Base-by-base conservation (phyloP, 1,140 invertebrate genomes). In the Solen grandis region DNA sequence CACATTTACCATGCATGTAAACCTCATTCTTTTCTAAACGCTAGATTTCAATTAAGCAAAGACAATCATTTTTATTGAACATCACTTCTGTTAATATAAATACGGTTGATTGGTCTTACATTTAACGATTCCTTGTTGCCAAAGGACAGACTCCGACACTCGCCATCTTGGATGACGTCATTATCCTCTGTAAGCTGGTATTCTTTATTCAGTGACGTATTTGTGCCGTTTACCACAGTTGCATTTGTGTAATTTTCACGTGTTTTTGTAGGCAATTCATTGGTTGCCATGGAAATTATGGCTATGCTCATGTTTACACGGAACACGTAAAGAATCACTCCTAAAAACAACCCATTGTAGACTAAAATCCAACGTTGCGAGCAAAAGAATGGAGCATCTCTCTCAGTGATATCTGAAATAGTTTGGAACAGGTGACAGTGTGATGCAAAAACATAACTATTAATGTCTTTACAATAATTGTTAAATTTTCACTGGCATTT, bases 261-360 rank as follows among this genome's bases (percentile, higher is more conserved):
- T 27, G 14, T 59, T 59, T 27, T 5, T 10, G 10, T 25, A 13
- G 55, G 8, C 55, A 5, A 5, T 22, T 22, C n/a, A n/a, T n/a
- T n/a, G n/a, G n/a, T 59, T 10, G 22, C 55, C 65, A 69, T 69
- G 31, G 38, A 69, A 33, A 69, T 46, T 5, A 52, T 38, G 2
- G 65, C 65, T 4, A 69, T 29, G 52, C 65, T 69, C 65, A 69
- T 69, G 22, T 69, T 69, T 2, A 46, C 29, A 31, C 36, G 46
- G 4, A 69, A 10, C 46, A 46, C 36, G n/a, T 52, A 69, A 10
- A 35, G 25, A 14, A 69, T 46, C 25, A 69, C 36, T 4, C 33
- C 65, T 16, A 50, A 10, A 38, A 38, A 69, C 5, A 69, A 10
- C 16, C 65, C 65, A 38, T 50, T 69, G 29, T 1, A 8, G 31